Evolutionary conservation across 2,888 invertebrate species (phyloP).

Genomic region (Agrotis ipsilon): DNA sequence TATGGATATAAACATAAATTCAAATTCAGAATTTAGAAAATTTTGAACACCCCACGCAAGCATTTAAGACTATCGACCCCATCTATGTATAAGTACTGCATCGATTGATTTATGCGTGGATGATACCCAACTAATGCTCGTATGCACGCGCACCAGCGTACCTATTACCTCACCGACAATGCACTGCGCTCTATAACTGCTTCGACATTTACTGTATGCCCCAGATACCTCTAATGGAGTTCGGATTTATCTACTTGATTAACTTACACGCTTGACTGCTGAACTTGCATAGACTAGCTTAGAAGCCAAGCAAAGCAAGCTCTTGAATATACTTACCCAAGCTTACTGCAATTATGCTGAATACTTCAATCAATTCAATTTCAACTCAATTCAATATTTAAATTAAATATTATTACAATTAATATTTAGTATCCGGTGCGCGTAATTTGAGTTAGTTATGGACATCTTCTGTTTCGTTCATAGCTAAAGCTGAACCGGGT

Average conservation of each 20-base stretch:
- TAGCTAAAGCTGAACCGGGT: neutral
- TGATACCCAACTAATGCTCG: neutral
- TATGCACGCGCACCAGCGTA: neutral
- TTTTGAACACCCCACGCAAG: too few relatives aligned
- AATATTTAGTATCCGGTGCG: too few relatives aligned
- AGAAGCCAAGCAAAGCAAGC: neutral
- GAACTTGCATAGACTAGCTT: neutral
- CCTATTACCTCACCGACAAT: neutral
- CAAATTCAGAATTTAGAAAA: too few relatives aligned
- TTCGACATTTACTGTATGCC: constrained; percentile 22
- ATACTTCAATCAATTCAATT: too few relatives aligned
- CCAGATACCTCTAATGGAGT: constrained; percentile 39
- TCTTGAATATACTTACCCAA: too few relatives aligned
- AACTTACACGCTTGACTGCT: constrained; percentile 28
- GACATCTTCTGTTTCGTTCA: neutral
- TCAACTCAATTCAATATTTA: too few relatives aligned
- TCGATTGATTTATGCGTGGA: neutral
- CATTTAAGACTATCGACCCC: too few relatives aligned
- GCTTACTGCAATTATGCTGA: too few relatives aligned
- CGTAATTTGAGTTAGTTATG: too few relatives aligned
- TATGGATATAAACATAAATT: too few relatives aligned
- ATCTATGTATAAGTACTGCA: too few relatives aligned
- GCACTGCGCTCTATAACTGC: neutral
- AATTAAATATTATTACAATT: too few relatives aligned
- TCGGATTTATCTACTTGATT: constrained; percentile 47